Percentiles rank a stretch among this genome's conserved stretches.
Conservation (phyloP, 2,113 vertebrate species). For the Andinoacara biseriatus region DNA sequence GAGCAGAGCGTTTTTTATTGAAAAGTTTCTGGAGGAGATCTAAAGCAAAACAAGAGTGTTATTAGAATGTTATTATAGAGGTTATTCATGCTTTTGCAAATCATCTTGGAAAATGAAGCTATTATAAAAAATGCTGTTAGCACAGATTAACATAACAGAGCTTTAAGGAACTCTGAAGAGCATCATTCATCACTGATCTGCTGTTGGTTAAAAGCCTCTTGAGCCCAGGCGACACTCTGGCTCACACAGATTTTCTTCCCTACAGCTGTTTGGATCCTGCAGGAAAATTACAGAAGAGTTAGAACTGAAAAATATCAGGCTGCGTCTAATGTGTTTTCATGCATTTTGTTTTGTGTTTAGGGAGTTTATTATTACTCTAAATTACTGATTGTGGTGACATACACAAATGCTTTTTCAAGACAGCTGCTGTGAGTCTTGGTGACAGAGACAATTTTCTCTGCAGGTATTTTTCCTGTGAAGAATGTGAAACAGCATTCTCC, state of each 20-base stretch:
- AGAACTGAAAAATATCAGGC: no score
- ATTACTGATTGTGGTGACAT: neutral
- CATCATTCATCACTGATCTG: neutral
- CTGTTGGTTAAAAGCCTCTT: neutral
- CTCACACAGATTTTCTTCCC: fast-evolving
- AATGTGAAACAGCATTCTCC: fast-evolving
- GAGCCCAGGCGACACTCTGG: neutral
- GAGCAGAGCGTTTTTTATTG: no score
- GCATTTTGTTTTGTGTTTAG: neutral
- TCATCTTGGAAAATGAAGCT: neutral
- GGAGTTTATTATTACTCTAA: neutral
- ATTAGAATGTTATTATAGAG: no score
- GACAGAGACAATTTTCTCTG: fast-evolving
- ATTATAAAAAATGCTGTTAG: neutral
- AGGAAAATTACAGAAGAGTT: neutral
- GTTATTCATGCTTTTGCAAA: neutral
- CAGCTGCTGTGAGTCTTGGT: fast-evolving
- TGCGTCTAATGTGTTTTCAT: no score
- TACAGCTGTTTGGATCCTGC: fast-evolving
- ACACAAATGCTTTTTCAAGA: neutral
- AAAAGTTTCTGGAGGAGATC: neutral
- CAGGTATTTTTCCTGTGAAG: neutral
- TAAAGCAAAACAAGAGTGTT: neutral
- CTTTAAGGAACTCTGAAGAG: neutral
- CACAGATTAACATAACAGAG: neutral